phyloP scores from a whole-genome alignment of 1,140 invertebrate species.

The Achatina immaculata region DNA sequence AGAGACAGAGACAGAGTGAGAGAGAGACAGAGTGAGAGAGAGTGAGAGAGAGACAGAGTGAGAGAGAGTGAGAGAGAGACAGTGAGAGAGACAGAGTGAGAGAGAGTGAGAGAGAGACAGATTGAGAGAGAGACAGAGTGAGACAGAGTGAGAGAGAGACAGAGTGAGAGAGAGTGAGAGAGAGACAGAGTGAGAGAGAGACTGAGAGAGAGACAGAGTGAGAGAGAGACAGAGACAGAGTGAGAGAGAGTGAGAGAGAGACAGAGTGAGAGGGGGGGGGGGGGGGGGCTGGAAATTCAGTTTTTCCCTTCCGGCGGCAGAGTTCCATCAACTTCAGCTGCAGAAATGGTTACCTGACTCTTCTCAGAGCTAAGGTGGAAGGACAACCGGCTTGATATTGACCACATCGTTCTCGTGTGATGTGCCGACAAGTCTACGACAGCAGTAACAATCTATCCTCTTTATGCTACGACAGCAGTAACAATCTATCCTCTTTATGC shows the following conservation, averaged over 20 bases:
- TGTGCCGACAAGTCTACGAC: no score
- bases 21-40: slow-evolving; percentile 1
- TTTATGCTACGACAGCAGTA: no score
- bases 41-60: not conserved
- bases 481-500: no score
- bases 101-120: not conserved
- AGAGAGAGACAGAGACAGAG: not conserved
- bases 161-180: slow-evolving; percentile 11
- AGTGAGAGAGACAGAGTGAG: slow-evolving; percentile 10
- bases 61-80: slow-evolving; percentile 9
- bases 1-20: not conserved
- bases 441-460: no score
- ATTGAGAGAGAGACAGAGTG: slow-evolving; percentile 6
- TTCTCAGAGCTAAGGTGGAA: no score
- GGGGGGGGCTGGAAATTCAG: not conserved
- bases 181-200: slow-evolving; percentile 33
- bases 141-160: not conserved
- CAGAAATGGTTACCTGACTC: no score
- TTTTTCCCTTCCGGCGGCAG: no score
- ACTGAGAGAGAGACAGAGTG: not conserved
- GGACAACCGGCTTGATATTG: no score
- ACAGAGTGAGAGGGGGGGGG: not conserved
- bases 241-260: not conserved
- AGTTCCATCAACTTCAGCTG: no score
- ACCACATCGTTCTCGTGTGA: no score